Conservation (phyloP, 1,140 invertebrate genomes). For the Trachelipus rathkii region DNA sequence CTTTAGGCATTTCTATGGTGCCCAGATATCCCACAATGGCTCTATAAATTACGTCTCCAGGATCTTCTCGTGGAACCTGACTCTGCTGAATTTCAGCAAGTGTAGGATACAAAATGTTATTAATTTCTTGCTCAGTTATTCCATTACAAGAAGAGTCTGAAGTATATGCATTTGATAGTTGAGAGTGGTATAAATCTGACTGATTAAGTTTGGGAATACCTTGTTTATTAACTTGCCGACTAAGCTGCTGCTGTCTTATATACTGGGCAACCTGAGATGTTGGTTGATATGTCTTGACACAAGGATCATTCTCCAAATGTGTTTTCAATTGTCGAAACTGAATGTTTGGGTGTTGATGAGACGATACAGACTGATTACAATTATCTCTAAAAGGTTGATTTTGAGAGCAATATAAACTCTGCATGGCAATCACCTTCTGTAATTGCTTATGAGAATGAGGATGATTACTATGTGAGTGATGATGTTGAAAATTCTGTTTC, state of each 20-base stretch:
- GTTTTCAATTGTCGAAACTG: neutral
- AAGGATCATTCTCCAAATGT: neutral
- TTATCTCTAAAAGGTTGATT: neutral
- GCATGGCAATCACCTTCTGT: neutral
- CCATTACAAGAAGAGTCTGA: conserved; percentile 19
- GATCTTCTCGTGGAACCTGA: conserved; percentile 35
- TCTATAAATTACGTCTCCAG: conserved; percentile 59
- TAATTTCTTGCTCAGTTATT: conserved; percentile 48
- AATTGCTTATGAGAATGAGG: conserved; percentile 16
- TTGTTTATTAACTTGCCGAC: neutral
- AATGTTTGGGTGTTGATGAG: neutral
- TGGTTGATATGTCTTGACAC: neutral
- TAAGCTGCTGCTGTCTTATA: neutral
- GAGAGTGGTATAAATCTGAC: neutral
- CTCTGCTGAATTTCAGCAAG: conserved; percentile 42
- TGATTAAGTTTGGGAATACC: neutral
- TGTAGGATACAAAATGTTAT: conserved; percentile 48
- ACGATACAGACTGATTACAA: neutral
- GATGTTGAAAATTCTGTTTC: conserved; percentile 24
- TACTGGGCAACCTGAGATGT: neutral
- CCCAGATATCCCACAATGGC: conserved; percentile 89
- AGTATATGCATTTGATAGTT: neutral
- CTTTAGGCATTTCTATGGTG: conserved; percentile 71
- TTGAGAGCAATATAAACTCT: neutral
- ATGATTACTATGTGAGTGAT: conserved; percentile 26